Conservation (phyloP, 2,797 vertebrate genomes). For the Danio kyathit region DNA sequence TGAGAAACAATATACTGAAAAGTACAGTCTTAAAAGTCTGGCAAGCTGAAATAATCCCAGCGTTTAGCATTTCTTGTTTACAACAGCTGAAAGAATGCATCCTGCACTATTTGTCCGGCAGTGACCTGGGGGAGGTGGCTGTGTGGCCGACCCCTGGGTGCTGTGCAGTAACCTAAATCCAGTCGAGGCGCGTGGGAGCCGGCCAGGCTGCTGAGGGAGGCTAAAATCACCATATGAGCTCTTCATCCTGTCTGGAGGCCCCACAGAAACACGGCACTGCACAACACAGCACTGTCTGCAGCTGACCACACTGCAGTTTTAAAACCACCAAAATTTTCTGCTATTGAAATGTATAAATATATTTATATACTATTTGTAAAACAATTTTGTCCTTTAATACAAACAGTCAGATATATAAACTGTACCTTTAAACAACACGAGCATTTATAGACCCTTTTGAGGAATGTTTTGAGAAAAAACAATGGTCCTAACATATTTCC, state of each 20-base stretch:
- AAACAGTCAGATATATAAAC: no score
- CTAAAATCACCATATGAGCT: conserved; percentile 51
- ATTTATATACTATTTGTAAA: no score
- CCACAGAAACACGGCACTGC: conserved; percentile 52
- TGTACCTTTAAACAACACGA: no score
- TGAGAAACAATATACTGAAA: conserved; percentile 35
- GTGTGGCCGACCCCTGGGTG: conserved; percentile 49
- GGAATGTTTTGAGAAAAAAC: no score
- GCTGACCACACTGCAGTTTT: conserved; percentile 12
- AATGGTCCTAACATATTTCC: no score
- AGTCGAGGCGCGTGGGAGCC: conserved; percentile 43
- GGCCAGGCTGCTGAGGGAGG: conserved; percentile 38
- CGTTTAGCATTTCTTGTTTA: conserved; percentile 40
- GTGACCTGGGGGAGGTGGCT: conserved; percentile 37
- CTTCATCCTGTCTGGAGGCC: conserved; percentile 66
- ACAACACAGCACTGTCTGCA: conserved; percentile 32
- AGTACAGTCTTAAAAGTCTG: conserved; percentile 3
- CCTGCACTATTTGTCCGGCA: conserved; percentile 27
- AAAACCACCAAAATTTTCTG: no score
- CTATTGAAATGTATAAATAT: no score
- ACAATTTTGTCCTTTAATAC: no score
- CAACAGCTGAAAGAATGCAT: conserved; percentile 32
- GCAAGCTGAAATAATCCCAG: conserved; percentile 6
- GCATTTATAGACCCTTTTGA: no score
- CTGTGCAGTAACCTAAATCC: conserved; percentile 54